A percentile compares a stretch with the other conserved stretches of the same genome.
phyloP scores from a whole-genome alignment of 1,140 invertebrate species.

The Druon quercuslanigerum region DNA sequence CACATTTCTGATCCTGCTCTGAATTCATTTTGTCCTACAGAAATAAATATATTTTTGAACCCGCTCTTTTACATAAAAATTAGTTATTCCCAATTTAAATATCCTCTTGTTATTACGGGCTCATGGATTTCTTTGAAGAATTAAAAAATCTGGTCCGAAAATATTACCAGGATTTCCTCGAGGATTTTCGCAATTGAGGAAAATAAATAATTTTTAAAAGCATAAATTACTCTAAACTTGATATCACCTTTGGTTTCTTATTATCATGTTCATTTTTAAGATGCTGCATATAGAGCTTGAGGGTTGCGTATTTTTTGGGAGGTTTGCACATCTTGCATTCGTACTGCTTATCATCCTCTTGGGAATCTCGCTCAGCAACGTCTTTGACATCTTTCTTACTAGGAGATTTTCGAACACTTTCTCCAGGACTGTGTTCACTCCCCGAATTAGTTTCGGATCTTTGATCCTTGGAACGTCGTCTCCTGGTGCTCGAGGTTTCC shows the following conservation, averaged over 20 bases:
- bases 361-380: conserved; percentile 48
- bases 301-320: conserved; percentile 70
- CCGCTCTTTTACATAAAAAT: no score
- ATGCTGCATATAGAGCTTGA: conserved; percentile 80
- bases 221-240: neutral
- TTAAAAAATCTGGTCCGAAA: no score
- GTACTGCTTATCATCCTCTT: conserved; percentile 47
- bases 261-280: conserved; percentile 76
- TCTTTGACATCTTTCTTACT: conserved; percentile 40
- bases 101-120: no score
- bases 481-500: conserved; percentile 33
- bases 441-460: conserved; percentile 34
- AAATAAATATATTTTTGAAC: no score
- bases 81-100: no score
- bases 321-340: conserved; percentile 65
- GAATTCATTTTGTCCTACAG: no score
- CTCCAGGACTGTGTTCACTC: conserved; percentile 42
- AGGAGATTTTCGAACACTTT: conserved; percentile 36
- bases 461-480: conserved; percentile 13
- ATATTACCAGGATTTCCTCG: no score
- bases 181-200: neutral
- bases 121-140: no score
- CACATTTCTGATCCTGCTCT: no score
- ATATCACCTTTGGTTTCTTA: conserved; percentile 74
- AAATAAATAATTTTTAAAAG: conserved; percentile 20